Base-by-base conservation (phyloP, 2,797 vertebrate genomes). In the Phoebastria nigripes region DNA sequence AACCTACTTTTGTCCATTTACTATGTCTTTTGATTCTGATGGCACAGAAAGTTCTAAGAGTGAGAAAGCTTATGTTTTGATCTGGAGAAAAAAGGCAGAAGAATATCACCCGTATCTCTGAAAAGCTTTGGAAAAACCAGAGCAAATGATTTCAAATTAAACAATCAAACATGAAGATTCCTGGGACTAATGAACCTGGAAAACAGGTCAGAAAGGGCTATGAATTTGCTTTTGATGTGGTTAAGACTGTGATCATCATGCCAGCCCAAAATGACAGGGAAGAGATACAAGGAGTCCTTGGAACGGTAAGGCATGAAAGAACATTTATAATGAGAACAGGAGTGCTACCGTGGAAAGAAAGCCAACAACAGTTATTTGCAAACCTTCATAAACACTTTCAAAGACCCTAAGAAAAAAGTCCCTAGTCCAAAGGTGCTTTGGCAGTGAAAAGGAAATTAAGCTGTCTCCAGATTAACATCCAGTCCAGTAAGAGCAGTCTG, bases 141-240 rank as follows among this genome's bases (percentile, higher is more conserved):
- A 82, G 49, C 33, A 76, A 85, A 19, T 26, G 22, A 61, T 74
- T 93, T 94, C 12, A 88, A 91, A 88, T 91, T 71, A 71, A 94
- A 74, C 31, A 93, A 85, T 93, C 58, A 82, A 94, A n/a, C 29
- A 65, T 78, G 52, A 39, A 86, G 22, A 93, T 94, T 90, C 26
- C 29, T 74, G 13, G 3, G 37, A 86, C 76, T 88, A 67, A 88
- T 46, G 35, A 93, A 93, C 4, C 2, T 61, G 46, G 46, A 61
- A 96, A 96, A 78, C 16, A 67, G 61, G 46, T 65, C 26, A 81
- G 61, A 94, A 93, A 86, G 62, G 12, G 22, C 62, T 93, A 55
- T 35, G 35, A 81, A 44, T 54, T 63, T 71, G 25, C 18, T 88
- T 49, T 94, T 80, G 5, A 61, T 4, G 8, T 81, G 22, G n/a